Base-by-base conservation (phyloP, 2,797 vertebrate species). In the Artibeus lituratus region DNA sequence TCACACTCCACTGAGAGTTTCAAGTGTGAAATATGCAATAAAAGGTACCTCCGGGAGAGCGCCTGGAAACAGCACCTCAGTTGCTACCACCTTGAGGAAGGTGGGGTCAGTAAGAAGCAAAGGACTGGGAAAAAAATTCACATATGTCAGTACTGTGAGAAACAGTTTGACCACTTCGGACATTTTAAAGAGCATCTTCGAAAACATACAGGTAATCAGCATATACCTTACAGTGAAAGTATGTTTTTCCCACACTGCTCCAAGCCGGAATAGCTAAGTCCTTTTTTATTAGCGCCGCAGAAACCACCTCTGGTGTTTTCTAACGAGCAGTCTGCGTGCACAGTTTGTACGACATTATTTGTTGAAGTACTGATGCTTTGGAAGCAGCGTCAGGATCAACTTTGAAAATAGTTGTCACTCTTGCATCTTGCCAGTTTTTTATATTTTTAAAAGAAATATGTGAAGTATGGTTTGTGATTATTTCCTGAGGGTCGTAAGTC, bases 181-280 rank as follows among this genome's bases (percentile, higher is more conserved):
- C 99, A 99, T 98, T 99, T 99, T 98, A 99, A 99, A 98, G 99
- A 99, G 94, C 99, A 99, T 95, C 98, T 99, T 87, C 98, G 99
- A 88, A 99, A 99, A 94, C 99, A 99, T 98, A 99, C 99, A 95
- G 99, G 99, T 99, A 98, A 99, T 98, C 78, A 92, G 24, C 51
- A 37, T 26, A 55, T 94, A 72, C 29, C 92, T 3, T 57, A n/a
- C 55, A 22, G 67, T 65, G 78, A 35, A 87, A 67, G 73, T 82
- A 6, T 67, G 0, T 73, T 85, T 93, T n/a, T 74, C 53, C 39
- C 67, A 49, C 22, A 62, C 65, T 32, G 51, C 37, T 62, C 74
- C 42, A 80, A 51, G 10, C 91, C 35, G 93, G 26, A 88, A 39
- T 73, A 24, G 76, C 44, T 82, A 22, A 80, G 57, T 88, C 12